Percentiles rank a stretch among this genome's conserved stretches.
phyloP scores from a whole-genome alignment of 1,140 invertebrate genomes.

The Wiebesia pumilae region DNA sequence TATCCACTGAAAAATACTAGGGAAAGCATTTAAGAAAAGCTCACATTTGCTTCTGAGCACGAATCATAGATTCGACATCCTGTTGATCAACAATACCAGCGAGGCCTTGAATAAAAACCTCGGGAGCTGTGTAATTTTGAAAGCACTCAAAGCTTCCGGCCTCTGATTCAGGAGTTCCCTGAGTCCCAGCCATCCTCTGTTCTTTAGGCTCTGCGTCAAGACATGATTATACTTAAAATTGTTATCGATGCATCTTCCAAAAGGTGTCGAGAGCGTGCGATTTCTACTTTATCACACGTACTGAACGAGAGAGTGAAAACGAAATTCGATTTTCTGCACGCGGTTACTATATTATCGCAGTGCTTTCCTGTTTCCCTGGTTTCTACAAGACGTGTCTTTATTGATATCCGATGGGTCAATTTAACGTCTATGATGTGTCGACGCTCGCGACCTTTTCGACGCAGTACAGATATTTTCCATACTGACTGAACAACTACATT shows the following conservation, averaged over 20 bases:
- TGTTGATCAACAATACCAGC: conserved; percentile 93
- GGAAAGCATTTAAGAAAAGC: background rate
- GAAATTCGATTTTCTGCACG: too few relatives aligned
- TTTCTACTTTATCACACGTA: conserved; percentile 19
- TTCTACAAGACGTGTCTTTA: conserved; percentile 18
- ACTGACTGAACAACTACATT: background rate
- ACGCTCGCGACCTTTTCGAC: background rate
- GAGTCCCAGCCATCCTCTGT: conserved; percentile 63
- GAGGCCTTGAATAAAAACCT: conserved; percentile 92
- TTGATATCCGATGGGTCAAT: conserved; percentile 51
- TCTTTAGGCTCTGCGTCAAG: conserved; percentile 1
- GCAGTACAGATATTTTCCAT: background rate
- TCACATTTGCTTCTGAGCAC: conserved; percentile 95
- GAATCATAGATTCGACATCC: conserved; percentile 91
- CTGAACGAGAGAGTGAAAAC: background rate
- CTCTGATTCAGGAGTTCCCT: conserved; percentile 80
- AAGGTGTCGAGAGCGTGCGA: background rate
- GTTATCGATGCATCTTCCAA: background rate
- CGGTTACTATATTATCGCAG: too few relatives aligned
- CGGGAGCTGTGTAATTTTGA: conserved; percentile 91
- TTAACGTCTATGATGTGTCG: background rate
- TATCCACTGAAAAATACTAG: background rate
- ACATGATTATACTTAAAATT: background rate
- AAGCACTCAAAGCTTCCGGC: conserved; percentile 86
- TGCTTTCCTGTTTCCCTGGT: conserved; percentile 43